Base-by-base conservation (phyloP, 1,140 invertebrate genomes). In the Yoshiicerus persimilis region DNA sequence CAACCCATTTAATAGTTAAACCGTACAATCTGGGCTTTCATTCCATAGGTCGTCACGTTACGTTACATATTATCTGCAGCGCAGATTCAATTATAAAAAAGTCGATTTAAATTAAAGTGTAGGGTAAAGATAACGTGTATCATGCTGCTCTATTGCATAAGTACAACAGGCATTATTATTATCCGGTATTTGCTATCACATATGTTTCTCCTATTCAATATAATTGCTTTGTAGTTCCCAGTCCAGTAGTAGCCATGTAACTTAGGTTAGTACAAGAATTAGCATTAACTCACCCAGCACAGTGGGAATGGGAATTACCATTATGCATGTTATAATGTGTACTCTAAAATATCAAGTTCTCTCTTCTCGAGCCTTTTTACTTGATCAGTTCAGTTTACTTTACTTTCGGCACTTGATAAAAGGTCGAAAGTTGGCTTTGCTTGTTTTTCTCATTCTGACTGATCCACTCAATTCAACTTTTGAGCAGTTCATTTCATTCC, bases 31-130 rank as follows among this genome's bases (percentile, higher is more conserved):
- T 41, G 3, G 1, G 10, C 39, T 41, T 41, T 75, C 4, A 11
- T 75, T 36, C 16, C 75, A 38, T 38, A 80, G 75, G 75, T 80
- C 75, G 30, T 38, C 38, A 27, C 47, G 8, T 4, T 47, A 47
- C 41, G 41, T 47, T 47, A 47, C 64, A 16, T 70, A 70, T 70
- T 27, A 30, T 6, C 30, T 70, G 30, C 75, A 9, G 23, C 13
- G 23, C 62, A 80, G 32, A 80, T 80, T 80, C 75, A 80, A 80
- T 80, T 80, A 80, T n/a, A 70, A 80, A 80, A 80, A 32, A 80
- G 75, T 36, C 75, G 30, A 80, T 80, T 80, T 80, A 80, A 80
- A 80, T 80, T 80, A 80, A 80, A 80, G 32, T 36, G 32, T 30
- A 70, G 64, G 64, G 64, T 30, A 27, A 27, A 27, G 64, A 70